These are phyloP conservation scores for Hippolais icterina DNA, from an alignment of 2,113 vertebrate species.

Conservation along the genomic window DNA sequence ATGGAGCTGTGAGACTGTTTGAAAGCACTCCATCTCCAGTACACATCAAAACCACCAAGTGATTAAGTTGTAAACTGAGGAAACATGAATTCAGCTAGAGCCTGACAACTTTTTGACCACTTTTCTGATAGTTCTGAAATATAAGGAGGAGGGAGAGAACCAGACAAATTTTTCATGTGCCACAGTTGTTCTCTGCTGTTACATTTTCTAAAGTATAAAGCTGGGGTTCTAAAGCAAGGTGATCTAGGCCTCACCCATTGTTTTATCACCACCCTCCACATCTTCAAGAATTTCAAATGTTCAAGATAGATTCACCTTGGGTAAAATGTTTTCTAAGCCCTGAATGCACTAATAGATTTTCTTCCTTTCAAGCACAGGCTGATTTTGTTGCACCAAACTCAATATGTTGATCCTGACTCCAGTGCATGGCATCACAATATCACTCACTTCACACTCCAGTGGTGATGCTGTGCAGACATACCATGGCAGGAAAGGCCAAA, in stretches of 20 bases:
- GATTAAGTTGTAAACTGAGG: neutral
- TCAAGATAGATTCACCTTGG: neutral
- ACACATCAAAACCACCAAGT: neutral
- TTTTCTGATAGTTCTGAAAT: neutral
- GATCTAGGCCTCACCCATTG: neutral
- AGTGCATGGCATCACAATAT: neutral
- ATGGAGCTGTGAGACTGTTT: fast-evolving
- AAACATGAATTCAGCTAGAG: neutral
- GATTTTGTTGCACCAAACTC: neutral
- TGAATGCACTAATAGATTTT: neutral
- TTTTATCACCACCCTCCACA: neutral
- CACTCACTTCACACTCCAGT: neutral
- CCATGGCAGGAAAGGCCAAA: fast-evolving
- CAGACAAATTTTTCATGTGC: neutral
- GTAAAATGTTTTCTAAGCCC: neutral
- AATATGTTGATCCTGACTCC: neutral
- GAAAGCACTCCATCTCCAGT: neutral
- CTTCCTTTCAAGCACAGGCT: neutral
- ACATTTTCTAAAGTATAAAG: neutral
- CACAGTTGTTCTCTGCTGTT: neutral
- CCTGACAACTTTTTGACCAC: neutral
- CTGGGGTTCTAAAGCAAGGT: neutral
- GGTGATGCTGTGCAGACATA: neutral
- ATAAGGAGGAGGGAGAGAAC: neutral
- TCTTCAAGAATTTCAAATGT: neutral